Evolutionary conservation across 2,113 vertebrate species (phyloP).

Genomic region (Psettodes erumei): DNA sequence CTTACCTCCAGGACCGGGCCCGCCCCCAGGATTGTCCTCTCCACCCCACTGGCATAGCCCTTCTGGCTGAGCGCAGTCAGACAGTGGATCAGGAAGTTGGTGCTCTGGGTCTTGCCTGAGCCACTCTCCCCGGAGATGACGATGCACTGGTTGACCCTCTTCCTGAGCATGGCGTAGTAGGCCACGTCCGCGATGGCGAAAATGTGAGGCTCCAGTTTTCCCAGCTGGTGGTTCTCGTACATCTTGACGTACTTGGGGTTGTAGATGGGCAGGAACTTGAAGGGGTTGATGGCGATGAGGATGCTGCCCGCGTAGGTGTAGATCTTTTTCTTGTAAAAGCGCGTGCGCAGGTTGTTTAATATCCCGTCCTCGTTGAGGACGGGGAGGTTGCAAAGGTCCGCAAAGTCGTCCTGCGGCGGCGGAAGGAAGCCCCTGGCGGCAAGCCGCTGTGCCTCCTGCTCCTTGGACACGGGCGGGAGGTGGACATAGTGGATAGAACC

Average conservation of each 20-base stretch:
- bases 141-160: slow-evolving; percentile 94
- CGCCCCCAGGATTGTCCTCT: slow-evolving; percentile 97
- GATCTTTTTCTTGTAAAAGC: slow-evolving; percentile 95
- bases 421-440: slow-evolving; percentile 94
- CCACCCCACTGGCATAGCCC: slow-evolving; percentile 96
- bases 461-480: slow-evolving; percentile 84
- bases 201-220: slow-evolving; percentile 97
- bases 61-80: slow-evolving; percentile 97
- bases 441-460: slow-evolving; percentile 84
- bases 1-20: slow-evolving; percentile 98
- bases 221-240: slow-evolving; percentile 98
- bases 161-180: slow-evolving; percentile 96
- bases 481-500: slow-evolving; percentile 91
- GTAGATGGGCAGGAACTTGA: slow-evolving; percentile 98
- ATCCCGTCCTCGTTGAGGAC: slow-evolving; percentile 90
- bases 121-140: slow-evolving; percentile 99
- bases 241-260: slow-evolving; percentile 99
- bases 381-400: slow-evolving; percentile 95
- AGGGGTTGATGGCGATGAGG: slow-evolving; percentile 96
- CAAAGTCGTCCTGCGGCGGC: slow-evolving; percentile 89
- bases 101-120: slow-evolving; percentile 98
- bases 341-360: slow-evolving; percentile 89
- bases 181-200: slow-evolving; percentile 97
- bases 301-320: slow-evolving; percentile 98
- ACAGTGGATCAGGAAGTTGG: slow-evolving; percentile 99